Conservation (phyloP, 2,888 invertebrate species). For the Troides helena region DNA sequence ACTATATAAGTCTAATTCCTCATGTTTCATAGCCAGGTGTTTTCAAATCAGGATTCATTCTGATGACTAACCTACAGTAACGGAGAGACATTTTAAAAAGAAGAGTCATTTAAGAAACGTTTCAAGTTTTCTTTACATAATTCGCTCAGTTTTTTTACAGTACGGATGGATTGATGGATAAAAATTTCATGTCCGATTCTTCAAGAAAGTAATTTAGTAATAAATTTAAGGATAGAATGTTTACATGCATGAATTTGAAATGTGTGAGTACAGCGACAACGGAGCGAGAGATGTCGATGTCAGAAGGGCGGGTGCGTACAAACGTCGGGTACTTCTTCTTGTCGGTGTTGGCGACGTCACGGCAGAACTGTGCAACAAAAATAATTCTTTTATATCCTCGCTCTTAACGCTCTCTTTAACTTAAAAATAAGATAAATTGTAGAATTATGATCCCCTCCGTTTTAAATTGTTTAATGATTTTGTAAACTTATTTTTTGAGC, state of each 20-base stretch:
- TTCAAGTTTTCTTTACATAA: neutral
- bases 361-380: conserved; percentile 87
- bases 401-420: too few species aligned
- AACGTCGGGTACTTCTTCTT: conserved; percentile 94
- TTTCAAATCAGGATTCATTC: too few species aligned
- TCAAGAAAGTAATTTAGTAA: neutral
- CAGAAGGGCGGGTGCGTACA: conserved; percentile 94
- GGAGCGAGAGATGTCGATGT: conserved; percentile 95
- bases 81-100: too few species aligned
- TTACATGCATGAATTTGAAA: conserved; percentile 95
- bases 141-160: neutral
- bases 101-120: too few species aligned
- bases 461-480: too few species aligned
- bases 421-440: too few species aligned
- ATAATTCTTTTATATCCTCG: neutral
- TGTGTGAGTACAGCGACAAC: conserved; percentile 91
- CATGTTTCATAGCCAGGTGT: too few species aligned
- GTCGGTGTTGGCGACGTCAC: conserved; percentile 93
- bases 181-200: neutral
- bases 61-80: too few species aligned
- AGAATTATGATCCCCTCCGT: too few species aligned
- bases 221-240: conserved; percentile 40
- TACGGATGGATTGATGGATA: too few species aligned
- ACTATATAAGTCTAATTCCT: too few species aligned
- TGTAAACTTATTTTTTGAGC: too few species aligned